Evolutionary conservation across 1,140 invertebrate species (phyloP).

Genomic region (Dufourea novaeangliae): DNA sequence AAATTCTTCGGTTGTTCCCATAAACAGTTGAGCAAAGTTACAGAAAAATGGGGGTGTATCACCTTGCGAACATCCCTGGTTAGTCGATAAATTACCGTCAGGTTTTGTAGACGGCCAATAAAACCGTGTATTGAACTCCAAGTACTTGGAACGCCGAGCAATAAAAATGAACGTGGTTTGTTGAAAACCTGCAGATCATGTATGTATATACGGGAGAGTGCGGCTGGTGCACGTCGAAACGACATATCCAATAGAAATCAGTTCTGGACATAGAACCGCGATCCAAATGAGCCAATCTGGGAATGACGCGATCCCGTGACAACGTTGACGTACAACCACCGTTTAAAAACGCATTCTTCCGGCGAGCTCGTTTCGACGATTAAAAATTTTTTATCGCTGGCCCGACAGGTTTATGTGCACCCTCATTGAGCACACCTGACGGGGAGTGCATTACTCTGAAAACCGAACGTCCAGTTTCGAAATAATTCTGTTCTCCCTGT

Average conservation of each 20-base stretch:
- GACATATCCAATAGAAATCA: constrained; percentile 38
- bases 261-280: constrained; percentile 5
- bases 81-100: no score
- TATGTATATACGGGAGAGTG: neutral
- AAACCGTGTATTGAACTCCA: constrained; percentile 29
- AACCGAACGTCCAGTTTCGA: constrained; percentile 54
- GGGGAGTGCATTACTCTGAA: constrained; percentile 62
- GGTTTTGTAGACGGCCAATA: constrained; percentile 53
- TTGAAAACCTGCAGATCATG: constrained; percentile 34
- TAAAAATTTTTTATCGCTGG: constrained; percentile 62
- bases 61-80: no score
- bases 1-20: no score
- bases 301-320: constrained; percentile 38
- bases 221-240: neutral
- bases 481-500: constrained; percentile 49
- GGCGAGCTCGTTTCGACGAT: constrained; percentile 45
- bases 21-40: no score
- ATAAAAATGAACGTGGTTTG: constrained; percentile 51
- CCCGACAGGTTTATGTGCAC: constrained; percentile 35
- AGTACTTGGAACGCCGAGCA: constrained; percentile 33
- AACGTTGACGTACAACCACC: constrained; percentile 36
- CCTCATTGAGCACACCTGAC: constrained; percentile 66
- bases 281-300: constrained; percentile 53
- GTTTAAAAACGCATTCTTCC: constrained; percentile 16
- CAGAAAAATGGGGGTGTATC: no score